Evolutionary conservation across 2,113 vertebrate species (phyloP).

Genomic region (Cacatua alba): DNA sequence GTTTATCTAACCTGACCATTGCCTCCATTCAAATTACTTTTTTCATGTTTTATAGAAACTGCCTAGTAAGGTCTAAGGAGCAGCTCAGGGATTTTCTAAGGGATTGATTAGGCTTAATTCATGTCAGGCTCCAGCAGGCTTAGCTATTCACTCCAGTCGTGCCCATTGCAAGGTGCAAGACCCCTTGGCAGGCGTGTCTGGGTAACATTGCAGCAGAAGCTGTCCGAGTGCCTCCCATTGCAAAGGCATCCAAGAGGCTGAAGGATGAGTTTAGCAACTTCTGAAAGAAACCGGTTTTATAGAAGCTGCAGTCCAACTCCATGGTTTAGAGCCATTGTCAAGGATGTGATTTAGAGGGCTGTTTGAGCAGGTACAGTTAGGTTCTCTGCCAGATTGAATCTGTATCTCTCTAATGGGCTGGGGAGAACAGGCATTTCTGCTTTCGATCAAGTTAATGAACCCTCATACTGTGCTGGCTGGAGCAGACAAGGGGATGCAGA

Average conservation of each 20-base stretch:
- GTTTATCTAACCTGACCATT: not conserved
- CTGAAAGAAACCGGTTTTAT: not conserved
- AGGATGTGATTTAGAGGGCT: not conserved
- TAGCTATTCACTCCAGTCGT: not conserved
- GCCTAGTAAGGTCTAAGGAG: not conserved
- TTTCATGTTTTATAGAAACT: not conserved
- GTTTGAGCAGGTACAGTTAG: not conserved
- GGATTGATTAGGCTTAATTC: not conserved
- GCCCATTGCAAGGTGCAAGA: not conserved
- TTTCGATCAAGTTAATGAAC: constrained; percentile 5
- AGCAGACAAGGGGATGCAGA: not conserved
- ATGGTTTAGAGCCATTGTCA: accelerated
- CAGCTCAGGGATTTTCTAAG: not conserved
- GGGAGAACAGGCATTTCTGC: not conserved
- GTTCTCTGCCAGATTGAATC: not conserved
- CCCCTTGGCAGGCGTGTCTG: not conserved
- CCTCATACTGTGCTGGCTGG: not conserved
- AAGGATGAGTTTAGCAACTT: not conserved
- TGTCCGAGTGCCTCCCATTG: accelerated
- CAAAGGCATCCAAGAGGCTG: not conserved
- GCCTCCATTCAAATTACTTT: not conserved
- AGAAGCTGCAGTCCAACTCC: not conserved
- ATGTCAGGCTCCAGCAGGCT: not conserved
- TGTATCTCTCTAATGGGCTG: not conserved
- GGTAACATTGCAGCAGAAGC: not conserved